These are phyloP conservation scores for Toxotes jaculatrix DNA, from an alignment of 2,113 vertebrate species.

Conservation along the genomic window DNA sequence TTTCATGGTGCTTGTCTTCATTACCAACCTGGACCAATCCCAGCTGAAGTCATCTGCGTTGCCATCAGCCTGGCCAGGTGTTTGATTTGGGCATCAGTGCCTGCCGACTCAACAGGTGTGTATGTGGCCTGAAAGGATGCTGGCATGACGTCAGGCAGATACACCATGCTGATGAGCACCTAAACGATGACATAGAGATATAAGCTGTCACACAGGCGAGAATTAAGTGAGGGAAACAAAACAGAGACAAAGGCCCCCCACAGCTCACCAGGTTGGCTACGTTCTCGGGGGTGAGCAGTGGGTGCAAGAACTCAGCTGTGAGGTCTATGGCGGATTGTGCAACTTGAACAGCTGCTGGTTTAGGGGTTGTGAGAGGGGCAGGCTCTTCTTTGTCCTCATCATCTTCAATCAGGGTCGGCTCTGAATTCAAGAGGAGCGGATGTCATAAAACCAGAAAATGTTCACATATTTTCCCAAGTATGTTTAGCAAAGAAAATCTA, in stretches of 20 bases:
- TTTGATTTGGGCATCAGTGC: conserved; percentile 95
- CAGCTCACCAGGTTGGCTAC: conserved; percentile 92
- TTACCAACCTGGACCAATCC: conserved; percentile 88
- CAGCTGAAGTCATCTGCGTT: conserved; percentile 91
- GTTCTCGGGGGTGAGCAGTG: conserved; percentile 89
- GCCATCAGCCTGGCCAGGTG: conserved; percentile 93
- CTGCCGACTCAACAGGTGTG: conserved; percentile 95
- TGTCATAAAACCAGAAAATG: neutral
- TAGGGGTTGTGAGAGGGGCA: conserved; percentile 67
- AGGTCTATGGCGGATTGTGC: conserved; percentile 92
- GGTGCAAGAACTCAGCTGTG: conserved; percentile 92
- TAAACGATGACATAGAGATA: conserved; percentile 52
- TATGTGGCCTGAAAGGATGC: conserved; percentile 98
- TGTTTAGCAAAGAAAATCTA: neutral
- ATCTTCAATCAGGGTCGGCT: conserved; percentile 89
- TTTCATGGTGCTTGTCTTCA: neutral
- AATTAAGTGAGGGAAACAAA: neutral
- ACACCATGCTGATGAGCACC: conserved; percentile 99
- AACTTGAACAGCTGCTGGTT: conserved; percentile 79
- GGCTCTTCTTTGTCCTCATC: conserved; percentile 96
- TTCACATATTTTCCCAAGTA: neutral
- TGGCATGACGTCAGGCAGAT: conserved; percentile 95
- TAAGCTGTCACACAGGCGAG: neutral
- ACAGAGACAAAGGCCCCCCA: accelerated
- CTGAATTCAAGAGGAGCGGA: conserved; percentile 68